phyloP scores from a whole-genome alignment of 2,113 vertebrate genomes.

The Gnathonemus echidnorhynchus region DNA sequence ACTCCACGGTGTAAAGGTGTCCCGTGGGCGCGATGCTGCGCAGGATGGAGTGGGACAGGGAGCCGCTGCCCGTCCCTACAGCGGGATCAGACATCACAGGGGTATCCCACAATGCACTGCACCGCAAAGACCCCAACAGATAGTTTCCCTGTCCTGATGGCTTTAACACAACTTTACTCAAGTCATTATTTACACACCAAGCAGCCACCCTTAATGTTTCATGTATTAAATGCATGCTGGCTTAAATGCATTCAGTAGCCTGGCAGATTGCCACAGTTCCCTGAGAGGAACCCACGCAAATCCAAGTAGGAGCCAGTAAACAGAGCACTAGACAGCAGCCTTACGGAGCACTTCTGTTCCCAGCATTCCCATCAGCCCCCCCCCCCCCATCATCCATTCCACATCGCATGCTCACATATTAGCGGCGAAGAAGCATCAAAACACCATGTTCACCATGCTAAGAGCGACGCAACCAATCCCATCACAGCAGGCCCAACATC shows the following conservation, averaged over 20 bases:
- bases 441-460: not conserved
- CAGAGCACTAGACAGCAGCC: not conserved
- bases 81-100: not conserved
- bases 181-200: not conserved
- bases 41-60: constrained; percentile 89
- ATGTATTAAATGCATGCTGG: not conserved
- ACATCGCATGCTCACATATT: not conserved
- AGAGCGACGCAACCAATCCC: not conserved
- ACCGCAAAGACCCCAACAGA: not conserved
- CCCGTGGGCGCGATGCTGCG: constrained; percentile 85
- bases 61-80: constrained; percentile 89
- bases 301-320: not conserved
- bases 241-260: not conserved
- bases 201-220: not conserved
- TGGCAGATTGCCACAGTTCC: not conserved
- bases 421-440: not conserved
- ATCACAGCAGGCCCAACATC: not conserved
- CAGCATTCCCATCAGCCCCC: not conserved
- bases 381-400: not conserved
- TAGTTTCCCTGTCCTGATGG: no score
- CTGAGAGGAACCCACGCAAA: not conserved
- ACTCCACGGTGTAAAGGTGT: constrained; percentile 92
- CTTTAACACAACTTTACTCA: not conserved
- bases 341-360: not conserved
- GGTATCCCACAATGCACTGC: not conserved